A percentile compares a stretch with the other conserved stretches of the same genome.
phyloP scores from a whole-genome alignment of 2,797 vertebrate genomes.

The Yasuhikotakia modesta region DNA sequence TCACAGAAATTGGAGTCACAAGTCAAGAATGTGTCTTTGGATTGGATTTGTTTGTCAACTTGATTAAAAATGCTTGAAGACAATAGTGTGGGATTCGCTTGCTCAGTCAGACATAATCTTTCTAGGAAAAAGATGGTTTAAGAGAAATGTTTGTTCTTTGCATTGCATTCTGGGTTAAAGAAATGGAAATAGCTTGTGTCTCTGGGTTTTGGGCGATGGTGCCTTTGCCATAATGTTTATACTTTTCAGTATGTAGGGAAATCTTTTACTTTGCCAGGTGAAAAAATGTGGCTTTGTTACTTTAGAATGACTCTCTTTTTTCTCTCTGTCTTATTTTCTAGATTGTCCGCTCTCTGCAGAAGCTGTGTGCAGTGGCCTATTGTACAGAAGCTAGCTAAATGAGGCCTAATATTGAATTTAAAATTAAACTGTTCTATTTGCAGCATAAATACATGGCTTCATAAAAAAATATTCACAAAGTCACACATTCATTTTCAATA shows the following conservation, averaged over 20 bases:
- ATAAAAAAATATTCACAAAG: constrained; percentile 13
- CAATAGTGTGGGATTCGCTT: not conserved
- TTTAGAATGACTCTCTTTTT: not conserved
- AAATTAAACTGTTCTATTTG: constrained; percentile 29
- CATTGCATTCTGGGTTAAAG: constrained; percentile 1
- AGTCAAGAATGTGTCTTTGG: not conserved
- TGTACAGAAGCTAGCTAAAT: constrained; percentile 26
- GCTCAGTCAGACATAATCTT: not conserved
- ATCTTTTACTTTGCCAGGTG: not conserved
- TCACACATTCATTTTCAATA: constrained; percentile 2
- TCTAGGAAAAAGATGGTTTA: constrained; percentile 1
- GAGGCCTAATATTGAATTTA: constrained; percentile 29
- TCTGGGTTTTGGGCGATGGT: not conserved
- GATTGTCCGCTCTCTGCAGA: not conserved
- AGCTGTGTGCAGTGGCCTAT: not conserved
- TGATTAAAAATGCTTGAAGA: constrained; percentile 14
- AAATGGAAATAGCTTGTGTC: not conserved
- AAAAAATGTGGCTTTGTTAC: not conserved
- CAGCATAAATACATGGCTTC: constrained; percentile 14
- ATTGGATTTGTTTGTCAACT: constrained; percentile 6
- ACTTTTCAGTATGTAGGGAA: not conserved
- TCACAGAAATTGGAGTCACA: not conserved
- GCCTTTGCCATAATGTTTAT: not conserved
- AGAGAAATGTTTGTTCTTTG: not conserved
- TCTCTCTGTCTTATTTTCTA: not conserved